Conservation (phyloP, 2,113 vertebrate genomes). For the Hippocampus zosterae region DNA sequence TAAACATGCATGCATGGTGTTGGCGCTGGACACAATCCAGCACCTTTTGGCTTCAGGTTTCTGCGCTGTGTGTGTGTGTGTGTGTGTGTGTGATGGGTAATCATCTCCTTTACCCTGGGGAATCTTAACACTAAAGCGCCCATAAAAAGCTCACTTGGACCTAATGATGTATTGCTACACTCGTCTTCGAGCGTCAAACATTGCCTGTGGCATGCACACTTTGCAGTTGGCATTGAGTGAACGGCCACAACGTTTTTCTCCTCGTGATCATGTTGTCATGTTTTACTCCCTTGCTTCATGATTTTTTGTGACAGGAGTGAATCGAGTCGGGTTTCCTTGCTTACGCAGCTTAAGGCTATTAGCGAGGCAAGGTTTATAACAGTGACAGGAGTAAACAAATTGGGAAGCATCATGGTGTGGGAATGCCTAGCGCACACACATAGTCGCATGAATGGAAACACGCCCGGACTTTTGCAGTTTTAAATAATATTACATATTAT, state of each 20-base stretch:
- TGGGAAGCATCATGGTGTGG: conserved; percentile 81
- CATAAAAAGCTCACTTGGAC: conserved; percentile 31
- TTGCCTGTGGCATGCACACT: conserved; percentile 26
- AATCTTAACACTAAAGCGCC: conserved; percentile 58
- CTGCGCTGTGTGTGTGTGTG: conserved; percentile 58
- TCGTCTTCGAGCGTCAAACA: conserved; percentile 19
- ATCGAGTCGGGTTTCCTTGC: conserved; percentile 67
- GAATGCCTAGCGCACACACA: conserved; percentile 68
- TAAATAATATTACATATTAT: no score
- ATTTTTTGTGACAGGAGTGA: conserved; percentile 71
- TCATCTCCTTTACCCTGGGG: conserved; percentile 78
- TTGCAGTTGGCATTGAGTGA: conserved; percentile 20
- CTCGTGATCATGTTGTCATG: not conserved
- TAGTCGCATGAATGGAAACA: not conserved
- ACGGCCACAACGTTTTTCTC: not conserved
- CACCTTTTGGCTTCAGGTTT: not conserved
- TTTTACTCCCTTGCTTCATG: conserved; percentile 68
- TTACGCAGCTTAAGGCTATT: conserved; percentile 87
- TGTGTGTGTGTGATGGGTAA: conserved; percentile 79
- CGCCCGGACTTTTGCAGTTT: not conserved
- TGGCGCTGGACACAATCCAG: conserved; percentile 26
- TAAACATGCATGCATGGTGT: conserved; percentile 6
- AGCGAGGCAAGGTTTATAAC: conserved; percentile 61
- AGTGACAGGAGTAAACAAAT: not conserved
- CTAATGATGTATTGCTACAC: conserved; percentile 39